These are phyloP conservation scores for Anadara kagoshimensis DNA, from an alignment of 1,140 invertebrate species.

Conservation along the genomic window DNA sequence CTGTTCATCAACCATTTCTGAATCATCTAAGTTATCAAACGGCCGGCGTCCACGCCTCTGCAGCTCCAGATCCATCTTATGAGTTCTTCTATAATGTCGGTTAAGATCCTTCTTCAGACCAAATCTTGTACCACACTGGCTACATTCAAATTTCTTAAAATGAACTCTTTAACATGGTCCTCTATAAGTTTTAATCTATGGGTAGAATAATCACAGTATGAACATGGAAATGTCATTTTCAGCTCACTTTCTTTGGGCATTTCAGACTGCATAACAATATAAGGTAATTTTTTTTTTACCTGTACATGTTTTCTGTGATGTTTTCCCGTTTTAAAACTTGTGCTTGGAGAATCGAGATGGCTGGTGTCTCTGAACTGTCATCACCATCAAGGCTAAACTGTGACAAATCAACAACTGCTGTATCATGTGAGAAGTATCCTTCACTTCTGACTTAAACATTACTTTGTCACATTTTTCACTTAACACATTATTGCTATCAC, in stretches of 20 bases:
- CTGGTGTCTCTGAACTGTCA: not conserved
- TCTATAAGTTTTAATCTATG: conserved; percentile 18
- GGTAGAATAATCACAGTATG: conserved; percentile 7
- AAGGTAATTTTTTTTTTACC: not conserved
- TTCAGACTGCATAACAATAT: not conserved
- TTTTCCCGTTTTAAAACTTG: not conserved
- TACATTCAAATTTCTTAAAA: conserved; percentile 26
- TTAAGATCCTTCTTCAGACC: conserved; percentile 30
- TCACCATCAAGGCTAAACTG: not conserved
- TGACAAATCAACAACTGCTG: not conserved
- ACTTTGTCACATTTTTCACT: not conserved
- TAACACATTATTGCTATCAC: not conserved
- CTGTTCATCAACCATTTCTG: no score
- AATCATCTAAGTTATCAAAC: no score
- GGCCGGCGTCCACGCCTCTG: conserved; percentile 4
- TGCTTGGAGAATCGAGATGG: not conserved
- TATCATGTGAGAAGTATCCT: not conserved
- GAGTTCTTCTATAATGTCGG: conserved; percentile 32
- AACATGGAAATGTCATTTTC: conserved; percentile 8
- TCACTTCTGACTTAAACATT: not conserved
- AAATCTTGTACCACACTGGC: conserved; percentile 26
- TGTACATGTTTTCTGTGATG: not conserved
- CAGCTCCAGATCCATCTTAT: conserved; percentile 11
- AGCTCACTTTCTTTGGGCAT: not conserved
- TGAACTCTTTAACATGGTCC: conserved; percentile 28